Evolutionary conservation across 2,888 invertebrate species (phyloP).

Genomic region (Ellobium chinense): DNA sequence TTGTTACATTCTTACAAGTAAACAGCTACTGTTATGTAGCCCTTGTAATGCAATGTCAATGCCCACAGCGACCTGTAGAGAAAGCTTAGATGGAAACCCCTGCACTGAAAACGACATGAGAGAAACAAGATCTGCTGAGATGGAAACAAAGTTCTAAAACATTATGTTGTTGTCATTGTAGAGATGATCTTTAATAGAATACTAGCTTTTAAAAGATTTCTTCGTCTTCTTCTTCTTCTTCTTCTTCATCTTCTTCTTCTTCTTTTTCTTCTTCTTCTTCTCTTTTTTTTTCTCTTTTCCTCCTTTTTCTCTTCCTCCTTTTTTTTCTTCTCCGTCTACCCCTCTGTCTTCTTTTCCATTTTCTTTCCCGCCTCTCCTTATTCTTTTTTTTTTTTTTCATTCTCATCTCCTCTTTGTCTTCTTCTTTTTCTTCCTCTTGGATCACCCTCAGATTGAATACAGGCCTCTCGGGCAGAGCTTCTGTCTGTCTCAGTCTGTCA

Average conservation of each 20-base stretch:
- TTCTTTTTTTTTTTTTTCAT: no score
- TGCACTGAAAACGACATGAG: no score
- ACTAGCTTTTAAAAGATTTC: no score
- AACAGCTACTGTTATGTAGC: no score
- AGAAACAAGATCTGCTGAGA: no score
- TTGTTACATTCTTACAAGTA: no score
- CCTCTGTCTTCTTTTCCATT: neutral
- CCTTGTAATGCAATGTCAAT: no score
- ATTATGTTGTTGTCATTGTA: no score
- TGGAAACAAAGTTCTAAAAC: no score
- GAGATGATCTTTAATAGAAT: no score
- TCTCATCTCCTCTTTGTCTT: neutral
- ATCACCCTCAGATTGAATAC: neutral
- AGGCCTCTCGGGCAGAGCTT: neutral
- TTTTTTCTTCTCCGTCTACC: neutral
- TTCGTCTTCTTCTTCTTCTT: neutral
- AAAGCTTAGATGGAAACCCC: no score
- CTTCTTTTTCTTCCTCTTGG: neutral
- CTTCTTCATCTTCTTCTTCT: neutral
- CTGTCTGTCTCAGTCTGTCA: neutral
- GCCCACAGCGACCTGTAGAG: no score
- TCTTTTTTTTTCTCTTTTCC: constrained; percentile 5
- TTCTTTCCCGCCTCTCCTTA: neutral
- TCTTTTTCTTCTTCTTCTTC: neutral
- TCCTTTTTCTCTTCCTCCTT: neutral